Percentiles rank a stretch among this genome's conserved stretches.
Conservation (phyloP, 2,113 vertebrate genomes). For the Mus spicilegus region DNA sequence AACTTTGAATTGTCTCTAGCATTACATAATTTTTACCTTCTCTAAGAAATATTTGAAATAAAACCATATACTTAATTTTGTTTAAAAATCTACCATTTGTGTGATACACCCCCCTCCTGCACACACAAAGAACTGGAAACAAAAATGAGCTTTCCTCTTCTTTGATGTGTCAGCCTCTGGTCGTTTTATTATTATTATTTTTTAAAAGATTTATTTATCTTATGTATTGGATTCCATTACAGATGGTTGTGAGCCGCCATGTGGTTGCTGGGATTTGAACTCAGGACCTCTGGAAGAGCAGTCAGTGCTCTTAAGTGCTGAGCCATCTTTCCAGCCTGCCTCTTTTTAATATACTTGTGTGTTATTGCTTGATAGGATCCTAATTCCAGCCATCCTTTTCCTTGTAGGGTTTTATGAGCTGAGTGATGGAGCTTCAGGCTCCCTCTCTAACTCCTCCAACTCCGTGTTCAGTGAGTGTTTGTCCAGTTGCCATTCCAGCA, state of each 20-base stretch:
- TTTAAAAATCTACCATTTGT: neutral
- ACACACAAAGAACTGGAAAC: too few relatives aligned
- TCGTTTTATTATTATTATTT: neutral
- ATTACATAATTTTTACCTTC: slow-evolving; percentile 23
- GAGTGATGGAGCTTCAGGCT: slow-evolving; percentile 95
- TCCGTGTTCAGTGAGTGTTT: slow-evolving; percentile 98
- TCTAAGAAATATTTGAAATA: slow-evolving; percentile 44
- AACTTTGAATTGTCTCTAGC: slow-evolving; percentile 52
- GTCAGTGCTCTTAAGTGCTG: too few relatives aligned
- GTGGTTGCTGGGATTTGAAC: too few relatives aligned
- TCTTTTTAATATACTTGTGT: slow-evolving; percentile 46
- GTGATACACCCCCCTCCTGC: neutral
- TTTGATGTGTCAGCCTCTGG: slow-evolving; percentile 50
- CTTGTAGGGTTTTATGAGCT: slow-evolving; percentile 96
- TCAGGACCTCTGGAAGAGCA: too few relatives aligned
- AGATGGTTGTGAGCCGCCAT: too few relatives aligned
- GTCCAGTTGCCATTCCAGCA: slow-evolving; percentile 95
- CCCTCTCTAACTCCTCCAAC: slow-evolving; percentile 98
- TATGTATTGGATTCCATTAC: too few relatives aligned
- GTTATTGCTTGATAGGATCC: slow-evolving; percentile 75
- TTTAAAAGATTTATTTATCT: too few relatives aligned
- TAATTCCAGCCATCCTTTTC: slow-evolving; percentile 81
- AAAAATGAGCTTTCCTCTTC: neutral
- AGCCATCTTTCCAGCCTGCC: neutral
- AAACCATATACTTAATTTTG: slow-evolving; percentile 14